Conservation (phyloP, 2,113 vertebrate species). For the Dicaeum eximium region DNA sequence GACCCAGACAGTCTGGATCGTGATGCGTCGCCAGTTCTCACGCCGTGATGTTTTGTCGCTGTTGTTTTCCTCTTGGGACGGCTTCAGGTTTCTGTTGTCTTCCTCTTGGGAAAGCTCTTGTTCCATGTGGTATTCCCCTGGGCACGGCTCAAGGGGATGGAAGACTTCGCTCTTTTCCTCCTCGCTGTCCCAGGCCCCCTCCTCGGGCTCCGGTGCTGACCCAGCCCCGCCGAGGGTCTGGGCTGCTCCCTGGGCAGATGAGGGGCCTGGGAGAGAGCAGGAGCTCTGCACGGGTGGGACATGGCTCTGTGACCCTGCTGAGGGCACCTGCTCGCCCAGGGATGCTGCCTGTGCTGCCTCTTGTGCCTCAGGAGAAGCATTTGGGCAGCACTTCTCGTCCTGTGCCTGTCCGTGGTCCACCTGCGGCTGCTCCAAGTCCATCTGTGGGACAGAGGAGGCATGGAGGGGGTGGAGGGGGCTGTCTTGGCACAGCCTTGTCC, state of each 20-base stretch:
- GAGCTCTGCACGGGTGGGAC: neutral
- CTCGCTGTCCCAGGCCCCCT: too few species aligned
- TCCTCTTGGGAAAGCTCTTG: neutral
- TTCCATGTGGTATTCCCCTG: rapidly evolving
- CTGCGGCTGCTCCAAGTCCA: neutral
- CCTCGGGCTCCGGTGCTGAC: rapidly evolving
- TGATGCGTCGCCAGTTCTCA: neutral
- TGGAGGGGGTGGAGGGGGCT: neutral
- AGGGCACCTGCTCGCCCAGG: rapidly evolving
- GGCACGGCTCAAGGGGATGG: neutral
- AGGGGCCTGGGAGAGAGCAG: neutral
- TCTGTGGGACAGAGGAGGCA: neutral
- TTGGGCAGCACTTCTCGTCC: neutral
- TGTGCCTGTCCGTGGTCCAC: neutral
- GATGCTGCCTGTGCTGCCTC: neutral
- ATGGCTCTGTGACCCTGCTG: neutral
- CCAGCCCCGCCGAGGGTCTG: neutral
- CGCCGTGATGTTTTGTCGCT: rapidly evolving
- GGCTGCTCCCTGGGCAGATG: neutral
- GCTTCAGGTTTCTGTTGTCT: neutral
- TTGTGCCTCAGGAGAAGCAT: neutral
- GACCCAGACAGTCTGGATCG: neutral
- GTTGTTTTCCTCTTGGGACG: neutral
- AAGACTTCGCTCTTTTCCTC: neutral
- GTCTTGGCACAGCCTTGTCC: neutral